Conservation (phyloP, 2,113 vertebrate genomes). For the Austrofundulus limnaeus region DNA sequence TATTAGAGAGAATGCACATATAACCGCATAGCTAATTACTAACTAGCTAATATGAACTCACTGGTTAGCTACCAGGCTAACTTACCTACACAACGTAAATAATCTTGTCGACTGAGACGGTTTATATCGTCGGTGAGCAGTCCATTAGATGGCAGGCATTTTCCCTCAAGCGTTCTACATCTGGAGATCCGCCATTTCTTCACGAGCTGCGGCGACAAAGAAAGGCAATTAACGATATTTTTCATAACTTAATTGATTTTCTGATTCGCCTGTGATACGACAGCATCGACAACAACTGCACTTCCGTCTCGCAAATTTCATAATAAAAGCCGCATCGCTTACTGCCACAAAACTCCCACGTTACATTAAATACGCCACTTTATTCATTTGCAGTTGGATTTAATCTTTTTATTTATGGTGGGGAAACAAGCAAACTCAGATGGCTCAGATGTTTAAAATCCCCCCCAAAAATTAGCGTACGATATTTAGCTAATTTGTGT, state of each 20-base stretch:
- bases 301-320: constrained; percentile 38
- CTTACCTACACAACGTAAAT: constrained; percentile 71
- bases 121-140: constrained; percentile 12
- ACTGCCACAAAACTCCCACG: too few relatives aligned
- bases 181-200: constrained; percentile 78
- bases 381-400: too few relatives aligned
- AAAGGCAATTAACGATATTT: constrained; percentile 83
- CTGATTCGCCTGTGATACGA: constrained; percentile 57
- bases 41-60: constrained; percentile 57
- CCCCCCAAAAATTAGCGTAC: too few relatives aligned
- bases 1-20: constrained; percentile 6
- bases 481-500: too few relatives aligned
- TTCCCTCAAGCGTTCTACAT: constrained; percentile 35
- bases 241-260: constrained; percentile 86
- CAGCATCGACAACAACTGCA: constrained; percentile 16
- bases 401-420: too few relatives aligned
- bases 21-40: constrained; percentile 50
- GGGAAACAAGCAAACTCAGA: too few relatives aligned
- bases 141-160: constrained; percentile 18
- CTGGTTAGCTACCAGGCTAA: constrained; percentile 63
- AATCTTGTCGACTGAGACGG: constrained; percentile 38
- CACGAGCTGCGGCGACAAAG: constrained; percentile 76
- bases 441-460: too few relatives aligned
- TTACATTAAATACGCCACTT: too few relatives aligned
- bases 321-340: constrained; percentile 30